Evolutionary conservation across 2,113 vertebrate species (phyloP).

Genomic region (western clawed frog (Xenopus tropicalis)): UCB_Xtro_10.0 CM004446.2:15196501-15197000

Average conservation of each 20-base stretch:
- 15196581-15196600: conserved; percentile 66
- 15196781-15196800: neutral
- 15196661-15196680: conserved; percentile 97
- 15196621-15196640: conserved; percentile 95
- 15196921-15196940: conserved; percentile 89
- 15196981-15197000: conserved; percentile 88
- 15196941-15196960: conserved; percentile 82
- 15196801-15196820: conserved; percentile 59
- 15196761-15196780: too few species aligned
- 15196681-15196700: conserved; percentile 79
- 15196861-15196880: conserved; percentile 84
- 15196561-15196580: conserved; percentile 63
- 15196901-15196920: conserved; percentile 83
- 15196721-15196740: neutral
- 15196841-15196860: conserved; percentile 90
- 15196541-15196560: conserved; percentile 87
- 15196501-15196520: conserved; percentile 87
- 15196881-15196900: conserved; percentile 80
- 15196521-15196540: conserved; percentile 94
- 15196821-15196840: conserved; percentile 94
- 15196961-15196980: conserved; percentile 86
- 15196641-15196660: conserved; percentile 93
- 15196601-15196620: conserved; percentile 86
- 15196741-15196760: too few species aligned
- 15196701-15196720: too few species aligned